Base-by-base conservation (phyloP, 2,113 vertebrate species). In the Helogale parvula region DNA sequence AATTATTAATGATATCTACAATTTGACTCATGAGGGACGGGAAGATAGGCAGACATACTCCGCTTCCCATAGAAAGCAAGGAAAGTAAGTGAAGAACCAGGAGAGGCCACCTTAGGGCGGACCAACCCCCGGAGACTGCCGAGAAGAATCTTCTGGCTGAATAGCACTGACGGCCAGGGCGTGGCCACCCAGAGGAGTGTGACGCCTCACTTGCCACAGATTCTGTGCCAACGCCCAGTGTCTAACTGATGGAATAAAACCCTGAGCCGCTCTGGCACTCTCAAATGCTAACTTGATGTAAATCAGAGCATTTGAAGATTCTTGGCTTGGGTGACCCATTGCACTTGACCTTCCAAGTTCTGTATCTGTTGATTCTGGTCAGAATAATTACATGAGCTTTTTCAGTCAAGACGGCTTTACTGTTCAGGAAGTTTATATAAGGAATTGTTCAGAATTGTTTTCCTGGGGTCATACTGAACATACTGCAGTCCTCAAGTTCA, bases 21-120 rank as follows among this genome's bases (percentile, higher is more conserved):
- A 86, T 93, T 98, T 96, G 90, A 97, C 95, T 98, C 80, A 17
- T 4, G 21, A 23, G 25, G 9, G 11, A 74, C 17, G 19, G 15
- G 38, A 9, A 74, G 38, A 25, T 21, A 35, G 45, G 16, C 16
- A 88, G 52, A 65, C 15, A 41, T 23, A n/a, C 9, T 38, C 16
- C 21, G 66, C n/a, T 77, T 83, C 19, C 50, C 72, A 77, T 60
- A 94, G 81, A 69, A 80, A 88, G 66, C 29, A 92, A 72, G 41
- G 10, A 63, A 66, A 86, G 63, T 63, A 31, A 79, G 52, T 69
- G 29, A 63, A 71, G 76, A 71, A 12, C 14, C 21, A 12, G 35
- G 52, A 33, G 4, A 85, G 23, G 35, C 17, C 4, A 0, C 45
- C 6, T 29, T 7, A 15, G 12, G 50, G 35, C 9, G 35, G 7